Conservation (phyloP, 2,888 invertebrate species). For the Polyommatus icarus region DNA sequence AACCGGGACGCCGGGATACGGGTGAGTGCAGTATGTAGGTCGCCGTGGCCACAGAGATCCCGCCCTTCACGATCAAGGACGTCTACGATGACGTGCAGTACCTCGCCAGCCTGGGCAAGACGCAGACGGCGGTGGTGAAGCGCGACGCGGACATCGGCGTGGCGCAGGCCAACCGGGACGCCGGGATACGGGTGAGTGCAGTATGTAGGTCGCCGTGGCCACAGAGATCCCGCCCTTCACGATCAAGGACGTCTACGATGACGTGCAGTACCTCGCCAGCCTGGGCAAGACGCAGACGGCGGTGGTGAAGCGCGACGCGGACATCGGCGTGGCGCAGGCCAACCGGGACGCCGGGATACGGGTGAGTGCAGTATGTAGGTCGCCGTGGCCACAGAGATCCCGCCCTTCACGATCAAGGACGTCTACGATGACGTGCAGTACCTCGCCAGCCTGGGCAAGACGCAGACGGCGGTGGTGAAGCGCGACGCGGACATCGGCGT, state of each 20-base stretch:
- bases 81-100: slow-evolving; percentile 98
- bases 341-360: slow-evolving; percentile 96
- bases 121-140: slow-evolving; percentile 96
- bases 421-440: slow-evolving; percentile 98
- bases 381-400: slow-evolving; percentile 98
- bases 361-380: slow-evolving; percentile 84
- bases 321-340: slow-evolving; percentile 97
- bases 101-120: slow-evolving; percentile 94
- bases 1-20: slow-evolving; percentile 96
- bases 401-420: slow-evolving; percentile 99
- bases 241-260: slow-evolving; percentile 98
- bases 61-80: slow-evolving; percentile 99
- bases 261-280: slow-evolving; percentile 96
- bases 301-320: slow-evolving; percentile 95
- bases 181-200: slow-evolving; percentile 88
- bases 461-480: slow-evolving; percentile 96
- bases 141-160: slow-evolving; percentile 96
- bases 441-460: slow-evolving; percentile 94
- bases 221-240: slow-evolving; percentile 99
- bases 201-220: slow-evolving; percentile 91
- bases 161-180: slow-evolving; percentile 97
- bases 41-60: slow-evolving; percentile 97
- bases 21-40: slow-evolving; percentile 84
- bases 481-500: slow-evolving; percentile 96
- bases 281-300: slow-evolving; percentile 96